A percentile compares a stretch with the other conserved stretches of the same genome.
phyloP scores from a whole-genome alignment of 1,140 invertebrate species.

The Atta colombica region DNA sequence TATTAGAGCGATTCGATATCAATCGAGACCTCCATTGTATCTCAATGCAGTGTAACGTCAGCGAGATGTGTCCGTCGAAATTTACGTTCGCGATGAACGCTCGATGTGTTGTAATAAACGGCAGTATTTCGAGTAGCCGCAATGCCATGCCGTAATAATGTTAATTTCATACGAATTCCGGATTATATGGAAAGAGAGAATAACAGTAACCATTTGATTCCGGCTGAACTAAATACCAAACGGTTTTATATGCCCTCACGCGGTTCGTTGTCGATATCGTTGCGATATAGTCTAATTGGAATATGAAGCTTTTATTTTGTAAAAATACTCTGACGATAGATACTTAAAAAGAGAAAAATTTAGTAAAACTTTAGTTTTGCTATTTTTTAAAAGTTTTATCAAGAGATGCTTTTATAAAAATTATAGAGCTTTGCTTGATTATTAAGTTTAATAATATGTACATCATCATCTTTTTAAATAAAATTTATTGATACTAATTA shows the following conservation, averaged over 20 bases:
- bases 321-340: not conserved
- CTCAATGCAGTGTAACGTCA: slow-evolving; percentile 56
- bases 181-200: slow-evolving; percentile 76
- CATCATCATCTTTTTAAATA: not conserved
- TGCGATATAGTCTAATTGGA: slow-evolving; percentile 12
- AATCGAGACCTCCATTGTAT: slow-evolving; percentile 56
- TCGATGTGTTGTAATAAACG: slow-evolving; percentile 36
- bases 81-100: slow-evolving; percentile 53
- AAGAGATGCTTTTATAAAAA: not conserved
- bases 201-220: slow-evolving; percentile 82
- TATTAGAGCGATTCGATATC: slow-evolving; percentile 59
- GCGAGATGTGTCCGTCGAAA: slow-evolving; percentile 35
- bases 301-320: slow-evolving; percentile 57
- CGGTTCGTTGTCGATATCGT: not conserved
- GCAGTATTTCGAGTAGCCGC: slow-evolving; percentile 32
- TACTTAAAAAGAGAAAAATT: not conserved
- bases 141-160: slow-evolving; percentile 50
- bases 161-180: slow-evolving; percentile 77
- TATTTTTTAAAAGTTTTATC: not conserved
- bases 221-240: slow-evolving; percentile 50
- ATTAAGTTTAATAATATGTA: not conserved
- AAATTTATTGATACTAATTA: not conserved
- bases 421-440: not conserved
- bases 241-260: slow-evolving; percentile 45
- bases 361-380: slow-evolving; percentile 6